These are phyloP conservation scores for Pseudomugil gertrudae DNA, from an alignment of 2,797 vertebrate genomes.

Conservation along the genomic window DNA sequence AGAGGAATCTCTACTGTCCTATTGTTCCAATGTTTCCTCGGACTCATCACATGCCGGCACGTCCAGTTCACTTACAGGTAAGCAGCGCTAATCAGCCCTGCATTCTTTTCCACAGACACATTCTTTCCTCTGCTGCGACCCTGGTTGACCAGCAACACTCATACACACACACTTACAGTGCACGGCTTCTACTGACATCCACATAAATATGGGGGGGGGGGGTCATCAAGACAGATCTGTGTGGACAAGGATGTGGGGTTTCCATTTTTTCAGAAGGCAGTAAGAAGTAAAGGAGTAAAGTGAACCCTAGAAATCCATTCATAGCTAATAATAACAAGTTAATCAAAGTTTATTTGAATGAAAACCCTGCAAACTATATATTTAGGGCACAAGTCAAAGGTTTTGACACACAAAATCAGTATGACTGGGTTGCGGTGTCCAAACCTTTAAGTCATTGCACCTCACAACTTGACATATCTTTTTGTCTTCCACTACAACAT, in stretches of 20 bases:
- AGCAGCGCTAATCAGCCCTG: constrained; percentile 77
- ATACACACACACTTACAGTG: constrained; percentile 28
- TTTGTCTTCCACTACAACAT: constrained; percentile 16
- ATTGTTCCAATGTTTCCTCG: constrained; percentile 97
- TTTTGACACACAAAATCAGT: neutral
- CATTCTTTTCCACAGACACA: constrained; percentile 73
- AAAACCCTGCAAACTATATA: neutral
- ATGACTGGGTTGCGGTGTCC: neutral
- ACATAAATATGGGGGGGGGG: constrained; percentile 42
- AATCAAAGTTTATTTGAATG: neutral
- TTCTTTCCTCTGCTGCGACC: constrained; percentile 73
- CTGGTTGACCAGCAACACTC: constrained; percentile 52
- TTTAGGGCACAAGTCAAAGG: too few relatives aligned
- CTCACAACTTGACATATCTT: constrained; percentile 1
- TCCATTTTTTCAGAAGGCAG: constrained; percentile 39
- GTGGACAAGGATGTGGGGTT: constrained; percentile 53
- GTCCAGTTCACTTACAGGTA: constrained; percentile 82
- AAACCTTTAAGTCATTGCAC: too few relatives aligned
- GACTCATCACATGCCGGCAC: constrained; percentile 87
- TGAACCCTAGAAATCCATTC: constrained; percentile 15
- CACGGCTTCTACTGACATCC: constrained; percentile 17
- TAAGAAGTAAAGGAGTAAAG: constrained; percentile 17
- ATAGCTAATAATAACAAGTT: neutral
- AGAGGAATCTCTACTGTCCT: constrained; percentile 99
- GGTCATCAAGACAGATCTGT: constrained; percentile 58